phyloP scores from a whole-genome alignment of 2,113 vertebrate genomes.

The Chloebia gouldiae region DNA sequence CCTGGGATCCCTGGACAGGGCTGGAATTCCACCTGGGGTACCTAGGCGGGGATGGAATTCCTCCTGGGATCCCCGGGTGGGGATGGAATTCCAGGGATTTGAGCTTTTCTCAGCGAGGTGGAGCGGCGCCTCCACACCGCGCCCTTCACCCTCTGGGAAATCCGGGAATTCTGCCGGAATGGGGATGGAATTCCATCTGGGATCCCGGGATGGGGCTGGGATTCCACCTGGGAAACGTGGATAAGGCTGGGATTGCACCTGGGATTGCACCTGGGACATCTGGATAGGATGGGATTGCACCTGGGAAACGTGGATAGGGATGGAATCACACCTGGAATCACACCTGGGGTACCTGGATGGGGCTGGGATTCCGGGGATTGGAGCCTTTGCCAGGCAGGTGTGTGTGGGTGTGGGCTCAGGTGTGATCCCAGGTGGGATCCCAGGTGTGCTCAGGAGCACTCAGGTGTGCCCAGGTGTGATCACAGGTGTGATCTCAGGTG shows the following conservation, averaged over 20 bases:
- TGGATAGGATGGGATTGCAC: background rate
- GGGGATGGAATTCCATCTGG: background rate
- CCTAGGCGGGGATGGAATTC: background rate
- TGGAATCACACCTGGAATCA: no score
- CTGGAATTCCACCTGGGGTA: no score
- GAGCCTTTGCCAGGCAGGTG: background rate
- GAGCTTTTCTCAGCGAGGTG: no score
- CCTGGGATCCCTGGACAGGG: background rate
- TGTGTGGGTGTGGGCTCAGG: background rate
- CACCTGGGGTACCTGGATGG: background rate
- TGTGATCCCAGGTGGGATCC: background rate
- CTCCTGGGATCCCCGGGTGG: rapidly evolving
- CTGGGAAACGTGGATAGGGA: background rate
- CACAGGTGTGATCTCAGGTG: background rate
- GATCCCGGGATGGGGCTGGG: background rate
- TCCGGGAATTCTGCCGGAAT: background rate
- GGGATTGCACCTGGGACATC: background rate
- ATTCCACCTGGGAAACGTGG: background rate
- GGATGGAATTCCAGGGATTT: no score
- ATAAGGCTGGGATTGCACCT: no score
- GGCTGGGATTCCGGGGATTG: background rate
- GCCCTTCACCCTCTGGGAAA: no score
- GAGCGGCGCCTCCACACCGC: no score
- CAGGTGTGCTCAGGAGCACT: background rate
- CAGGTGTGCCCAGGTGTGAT: background rate